A percentile compares a stretch with the other conserved stretches of the same genome.
phyloP scores from a whole-genome alignment of 2,888 invertebrate species.

The Caradrina clavipalpis region DNA sequence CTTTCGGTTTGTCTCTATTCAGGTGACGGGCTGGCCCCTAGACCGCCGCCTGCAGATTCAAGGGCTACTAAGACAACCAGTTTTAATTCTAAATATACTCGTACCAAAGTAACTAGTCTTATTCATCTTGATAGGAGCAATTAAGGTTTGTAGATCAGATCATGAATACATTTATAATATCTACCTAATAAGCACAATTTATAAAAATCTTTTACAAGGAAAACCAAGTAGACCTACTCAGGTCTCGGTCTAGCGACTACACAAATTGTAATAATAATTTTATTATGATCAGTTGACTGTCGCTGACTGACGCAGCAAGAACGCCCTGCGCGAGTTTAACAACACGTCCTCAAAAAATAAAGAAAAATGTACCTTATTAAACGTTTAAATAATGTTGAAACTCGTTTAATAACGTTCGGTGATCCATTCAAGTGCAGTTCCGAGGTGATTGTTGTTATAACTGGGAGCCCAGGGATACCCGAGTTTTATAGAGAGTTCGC shows the following conservation, averaged over 20 bases:
- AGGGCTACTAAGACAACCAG: background rate
- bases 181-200: no score
- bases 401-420: slow-evolving; percentile 53
- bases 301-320: slow-evolving; percentile 29
- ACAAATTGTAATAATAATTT: slow-evolving; percentile 17
- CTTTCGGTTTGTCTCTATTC: no score
- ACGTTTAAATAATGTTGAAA: slow-evolving; percentile 43
- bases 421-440: slow-evolving; percentile 45
- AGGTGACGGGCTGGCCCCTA: no score
- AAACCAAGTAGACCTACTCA: no score
- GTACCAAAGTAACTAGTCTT: no score
- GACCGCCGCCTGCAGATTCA: no score
- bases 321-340: background rate
- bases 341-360: slow-evolving; percentile 1
- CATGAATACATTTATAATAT: no score
- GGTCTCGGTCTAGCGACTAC: background rate
- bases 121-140: background rate
- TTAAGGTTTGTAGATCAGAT: background rate
- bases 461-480: slow-evolving; percentile 58
- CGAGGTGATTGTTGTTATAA: slow-evolving; percentile 54
- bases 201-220: no score
- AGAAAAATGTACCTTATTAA: slow-evolving; percentile 46
- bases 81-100: background rate
- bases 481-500: slow-evolving; percentile 58
- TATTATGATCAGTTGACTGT: slow-evolving; percentile 36